These are phyloP conservation scores for Callimorpha dominula DNA, from an alignment of 2,888 invertebrate species.

Conservation along the genomic window DNA sequence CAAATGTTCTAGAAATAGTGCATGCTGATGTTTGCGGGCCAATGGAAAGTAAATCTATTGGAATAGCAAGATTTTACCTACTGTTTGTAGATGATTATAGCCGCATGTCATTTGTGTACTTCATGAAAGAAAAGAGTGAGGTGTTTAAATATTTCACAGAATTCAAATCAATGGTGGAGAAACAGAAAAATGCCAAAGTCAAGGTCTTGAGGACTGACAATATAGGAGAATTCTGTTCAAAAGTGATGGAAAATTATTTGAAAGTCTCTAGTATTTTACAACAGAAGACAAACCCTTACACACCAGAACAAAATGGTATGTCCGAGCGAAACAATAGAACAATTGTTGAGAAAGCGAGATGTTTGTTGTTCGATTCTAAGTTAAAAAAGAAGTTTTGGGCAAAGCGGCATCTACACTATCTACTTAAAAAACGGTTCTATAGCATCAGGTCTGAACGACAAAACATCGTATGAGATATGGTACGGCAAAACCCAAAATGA, in stretches of 20 bases:
- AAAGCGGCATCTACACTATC: no score
- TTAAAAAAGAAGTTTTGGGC: no score
- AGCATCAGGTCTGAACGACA: no score
- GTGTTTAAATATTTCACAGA: slow-evolving; percentile 15
- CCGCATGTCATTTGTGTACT: slow-evolving; percentile 1
- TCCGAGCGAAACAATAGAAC: not conserved
- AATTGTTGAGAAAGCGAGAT: not conserved
- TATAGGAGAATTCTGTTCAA: no score
- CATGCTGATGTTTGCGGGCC: slow-evolving; percentile 19
- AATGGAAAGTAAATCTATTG: not conserved
- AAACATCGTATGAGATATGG: no score
- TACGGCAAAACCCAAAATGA: not conserved
- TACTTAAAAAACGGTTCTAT: no score
- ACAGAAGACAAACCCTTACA: not conserved
- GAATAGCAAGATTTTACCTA: not conserved
- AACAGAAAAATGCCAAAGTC: not conserved
- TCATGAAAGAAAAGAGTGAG: slow-evolving; percentile 18
- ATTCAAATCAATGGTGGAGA: slow-evolving; percentile 17
- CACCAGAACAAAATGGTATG: no score
- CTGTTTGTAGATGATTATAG: slow-evolving; percentile 7
- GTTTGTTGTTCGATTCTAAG: no score
- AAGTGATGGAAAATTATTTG: not conserved
- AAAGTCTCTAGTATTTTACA: not conserved
- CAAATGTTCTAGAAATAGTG: slow-evolving; percentile 6
- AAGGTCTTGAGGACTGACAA: not conserved